A percentile compares a stretch with the other conserved stretches of the same genome.
These are phyloP conservation scores for Centropus unirufus DNA, from an alignment of 2,113 vertebrate genomes.

Conservation along the genomic window DNA sequence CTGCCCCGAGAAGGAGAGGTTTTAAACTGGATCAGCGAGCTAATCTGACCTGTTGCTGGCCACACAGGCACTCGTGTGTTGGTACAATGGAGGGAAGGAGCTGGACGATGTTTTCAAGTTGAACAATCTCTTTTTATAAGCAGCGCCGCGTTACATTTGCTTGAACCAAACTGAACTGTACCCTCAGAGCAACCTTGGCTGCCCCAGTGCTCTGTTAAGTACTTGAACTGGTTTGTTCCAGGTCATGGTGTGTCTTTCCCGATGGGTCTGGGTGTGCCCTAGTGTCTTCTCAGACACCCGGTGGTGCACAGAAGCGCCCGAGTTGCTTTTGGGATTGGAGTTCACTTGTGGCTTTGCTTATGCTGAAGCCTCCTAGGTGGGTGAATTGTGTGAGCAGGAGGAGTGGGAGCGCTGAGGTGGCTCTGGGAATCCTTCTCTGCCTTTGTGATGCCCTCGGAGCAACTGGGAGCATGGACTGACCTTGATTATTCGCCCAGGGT, in stretches of 20 bases:
- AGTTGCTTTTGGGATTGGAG: accelerated
- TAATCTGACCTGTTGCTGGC: constrained; percentile 6
- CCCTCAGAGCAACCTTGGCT: background rate
- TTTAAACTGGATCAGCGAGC: constrained; percentile 40
- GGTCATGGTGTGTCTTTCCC: background rate
- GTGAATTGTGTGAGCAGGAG: background rate
- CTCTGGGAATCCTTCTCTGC: background rate
- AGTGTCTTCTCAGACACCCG: accelerated
- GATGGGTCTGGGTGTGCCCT: accelerated
- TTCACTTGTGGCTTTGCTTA: background rate
- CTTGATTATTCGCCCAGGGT: background rate
- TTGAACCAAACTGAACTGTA: background rate
- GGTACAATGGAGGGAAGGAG: background rate
- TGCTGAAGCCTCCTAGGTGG: background rate
- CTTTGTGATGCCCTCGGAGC: background rate
- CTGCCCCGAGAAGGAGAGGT: background rate
- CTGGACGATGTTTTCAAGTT: background rate
- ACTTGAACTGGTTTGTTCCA: background rate
- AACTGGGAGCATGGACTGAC: background rate
- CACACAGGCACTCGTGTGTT: background rate
- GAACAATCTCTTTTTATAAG: constrained; percentile 14
- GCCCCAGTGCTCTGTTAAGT: background rate
- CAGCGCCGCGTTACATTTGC: background rate
- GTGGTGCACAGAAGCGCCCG: accelerated
- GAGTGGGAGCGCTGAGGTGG: background rate